Evolutionary conservation across 1,140 invertebrate species (phyloP).

Genomic region (Dolichoris vasculosae): DNA sequence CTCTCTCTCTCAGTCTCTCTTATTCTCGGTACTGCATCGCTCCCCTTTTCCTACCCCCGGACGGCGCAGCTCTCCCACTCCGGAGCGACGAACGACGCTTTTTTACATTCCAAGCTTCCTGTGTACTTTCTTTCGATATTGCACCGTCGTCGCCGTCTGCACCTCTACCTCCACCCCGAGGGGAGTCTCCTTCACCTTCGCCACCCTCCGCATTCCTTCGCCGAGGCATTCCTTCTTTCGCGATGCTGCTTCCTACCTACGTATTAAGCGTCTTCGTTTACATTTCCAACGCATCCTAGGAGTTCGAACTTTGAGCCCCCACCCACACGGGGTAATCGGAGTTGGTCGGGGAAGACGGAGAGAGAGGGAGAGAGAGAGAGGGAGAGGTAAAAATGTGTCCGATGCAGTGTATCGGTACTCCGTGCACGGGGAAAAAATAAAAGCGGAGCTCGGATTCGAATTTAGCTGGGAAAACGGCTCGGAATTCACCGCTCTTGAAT

Average conservation of each 20-base stretch:
- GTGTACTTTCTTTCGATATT: constrained; percentile 35
- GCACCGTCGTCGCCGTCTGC: not conserved
- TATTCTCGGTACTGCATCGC: not conserved
- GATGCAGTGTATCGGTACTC: too few species aligned
- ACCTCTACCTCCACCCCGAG: not conserved
- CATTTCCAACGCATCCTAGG: not conserved
- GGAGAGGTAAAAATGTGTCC: not conserved
- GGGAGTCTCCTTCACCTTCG: not conserved
- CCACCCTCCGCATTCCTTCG: not conserved
- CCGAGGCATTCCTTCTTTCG: not conserved
- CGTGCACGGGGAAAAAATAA: not conserved
- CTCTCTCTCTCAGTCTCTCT: constrained; percentile 48
- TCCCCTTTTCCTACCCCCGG: not conserved
- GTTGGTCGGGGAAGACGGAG: not conserved
- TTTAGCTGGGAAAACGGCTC: too few species aligned
- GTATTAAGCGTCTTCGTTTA: not conserved
- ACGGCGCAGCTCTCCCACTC: not conserved
- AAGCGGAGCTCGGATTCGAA: not conserved
- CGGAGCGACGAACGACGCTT: not conserved
- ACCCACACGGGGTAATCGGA: not conserved
- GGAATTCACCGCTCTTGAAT: not conserved
- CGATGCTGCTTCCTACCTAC: not conserved
- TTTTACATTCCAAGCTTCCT: constrained; percentile 51
- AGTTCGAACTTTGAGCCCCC: not conserved
- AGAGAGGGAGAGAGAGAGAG: not conserved